phyloP scores from a whole-genome alignment of 2,888 invertebrate genomes.

The Fissipunctia ypsillon region DNA sequence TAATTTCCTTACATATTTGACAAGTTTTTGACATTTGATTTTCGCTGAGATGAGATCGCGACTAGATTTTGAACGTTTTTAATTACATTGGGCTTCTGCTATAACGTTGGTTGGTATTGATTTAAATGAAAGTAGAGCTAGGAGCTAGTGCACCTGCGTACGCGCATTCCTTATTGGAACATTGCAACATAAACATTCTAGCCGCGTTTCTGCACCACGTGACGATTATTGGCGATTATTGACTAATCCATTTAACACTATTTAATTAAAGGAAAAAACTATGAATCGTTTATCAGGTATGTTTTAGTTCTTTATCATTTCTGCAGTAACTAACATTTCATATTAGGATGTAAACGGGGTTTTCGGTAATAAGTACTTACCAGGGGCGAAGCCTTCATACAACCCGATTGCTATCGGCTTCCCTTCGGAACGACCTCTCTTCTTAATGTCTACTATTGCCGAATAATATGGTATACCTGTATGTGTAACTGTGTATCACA shows the following conservation, averaged over 20 bases:
- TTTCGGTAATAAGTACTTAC: neutral
- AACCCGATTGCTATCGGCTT: no score
- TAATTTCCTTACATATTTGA: no score
- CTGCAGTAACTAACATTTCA: neutral
- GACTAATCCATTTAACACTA: neutral
- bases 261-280: neutral
- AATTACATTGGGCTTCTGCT: no score
- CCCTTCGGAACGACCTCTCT: no score
- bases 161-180: conserved; percentile 13
- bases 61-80: no score
- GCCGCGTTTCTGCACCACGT: neutral
- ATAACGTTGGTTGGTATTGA: neutral
- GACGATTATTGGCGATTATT: neutral
- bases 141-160: neutral
- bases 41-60: no score
- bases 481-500: no score
- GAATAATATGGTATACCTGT: no score
- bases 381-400: no score
- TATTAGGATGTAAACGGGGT: neutral
- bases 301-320: neutral
- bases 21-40: no score
- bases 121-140: neutral
- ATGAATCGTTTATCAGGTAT: neutral
- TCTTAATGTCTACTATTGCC: no score
- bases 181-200: conserved; percentile 15